phyloP scores from a whole-genome alignment of 2,888 invertebrate species.

The Bombylius major region DNA sequence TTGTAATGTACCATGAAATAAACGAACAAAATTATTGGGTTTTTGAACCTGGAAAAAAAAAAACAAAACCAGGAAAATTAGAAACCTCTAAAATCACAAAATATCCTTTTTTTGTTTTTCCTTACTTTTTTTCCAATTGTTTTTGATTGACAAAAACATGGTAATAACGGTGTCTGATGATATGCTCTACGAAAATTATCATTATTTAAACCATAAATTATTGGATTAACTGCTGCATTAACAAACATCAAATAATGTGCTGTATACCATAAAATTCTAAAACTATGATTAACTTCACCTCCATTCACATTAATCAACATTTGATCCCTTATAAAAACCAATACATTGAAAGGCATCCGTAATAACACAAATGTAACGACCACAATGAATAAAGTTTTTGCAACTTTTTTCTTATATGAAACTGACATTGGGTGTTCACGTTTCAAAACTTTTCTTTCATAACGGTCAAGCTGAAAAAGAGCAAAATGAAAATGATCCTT shows the following conservation, averaged over 20 bases:
- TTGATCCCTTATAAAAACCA: constrained; percentile 51
- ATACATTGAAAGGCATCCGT: constrained; percentile 59
- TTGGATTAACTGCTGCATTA: constrained; percentile 62
- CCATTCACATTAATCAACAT: constrained; percentile 35
- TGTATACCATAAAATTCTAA: constrained; percentile 49
- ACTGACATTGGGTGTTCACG: constrained; percentile 49
- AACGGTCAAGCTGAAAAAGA: constrained; percentile 46
- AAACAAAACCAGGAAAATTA: not conserved
- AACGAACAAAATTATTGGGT: not conserved
- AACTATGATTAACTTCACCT: constrained; percentile 42
- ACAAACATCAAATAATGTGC: constrained; percentile 57
- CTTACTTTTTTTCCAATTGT: not conserved
- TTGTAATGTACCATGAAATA: constrained; percentile 4
- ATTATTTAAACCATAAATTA: constrained; percentile 65
- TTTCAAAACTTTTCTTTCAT: constrained; percentile 48
- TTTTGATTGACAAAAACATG: constrained; percentile 16
- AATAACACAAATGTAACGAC: constrained; percentile 54
- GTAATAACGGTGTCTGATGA: constrained; percentile 41
- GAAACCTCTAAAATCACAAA: not conserved
- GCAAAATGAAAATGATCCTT: constrained; percentile 20
- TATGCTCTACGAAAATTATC: constrained; percentile 56
- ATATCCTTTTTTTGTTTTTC: not conserved
- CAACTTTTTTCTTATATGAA: constrained; percentile 53
- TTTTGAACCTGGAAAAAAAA: not conserved
- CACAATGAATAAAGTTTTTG: constrained; percentile 57